phyloP scores from a whole-genome alignment of 2,888 invertebrate genomes.

The Empis livida region DNA sequence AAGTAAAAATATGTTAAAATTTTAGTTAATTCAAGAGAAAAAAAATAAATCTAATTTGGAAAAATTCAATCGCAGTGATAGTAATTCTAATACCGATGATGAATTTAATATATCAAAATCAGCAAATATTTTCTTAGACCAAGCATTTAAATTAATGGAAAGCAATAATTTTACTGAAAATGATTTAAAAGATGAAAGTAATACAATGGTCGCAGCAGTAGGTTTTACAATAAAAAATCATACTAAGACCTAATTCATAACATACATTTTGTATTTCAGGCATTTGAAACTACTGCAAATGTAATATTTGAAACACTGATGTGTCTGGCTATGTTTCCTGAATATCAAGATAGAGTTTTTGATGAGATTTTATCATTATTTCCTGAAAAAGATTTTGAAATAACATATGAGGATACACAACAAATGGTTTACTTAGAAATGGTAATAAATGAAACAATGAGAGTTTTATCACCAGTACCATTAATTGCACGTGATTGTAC shows the following conservation, averaged over 20 bases:
- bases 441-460: conserved; percentile 30
- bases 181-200: not conserved
- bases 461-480: conserved; percentile 30
- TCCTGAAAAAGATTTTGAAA: conserved; percentile 12
- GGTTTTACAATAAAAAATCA: not conserved
- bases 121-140: conserved; percentile 18
- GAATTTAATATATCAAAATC: conserved; percentile 9
- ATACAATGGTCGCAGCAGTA: not conserved
- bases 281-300: conserved; percentile 32
- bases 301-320: conserved; percentile 28
- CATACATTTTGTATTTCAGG: conserved; percentile 15
- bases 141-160: conserved; percentile 4
- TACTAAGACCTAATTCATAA: not conserved
- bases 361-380: conserved; percentile 20
- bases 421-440: conserved; percentile 26
- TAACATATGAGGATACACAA: conserved; percentile 21
- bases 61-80: not conserved
- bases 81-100: not conserved
- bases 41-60: not conserved
- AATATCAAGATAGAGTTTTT: conserved; percentile 25
- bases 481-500: conserved; percentile 24
- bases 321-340: conserved; percentile 29
- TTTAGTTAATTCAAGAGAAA: too few species aligned
- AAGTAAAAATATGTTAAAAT: too few species aligned
- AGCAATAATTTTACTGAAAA: not conserved